These are phyloP conservation scores for Phymastichus coffea DNA, from an alignment of 1,140 invertebrate genomes.

Conservation along the genomic window DNA sequence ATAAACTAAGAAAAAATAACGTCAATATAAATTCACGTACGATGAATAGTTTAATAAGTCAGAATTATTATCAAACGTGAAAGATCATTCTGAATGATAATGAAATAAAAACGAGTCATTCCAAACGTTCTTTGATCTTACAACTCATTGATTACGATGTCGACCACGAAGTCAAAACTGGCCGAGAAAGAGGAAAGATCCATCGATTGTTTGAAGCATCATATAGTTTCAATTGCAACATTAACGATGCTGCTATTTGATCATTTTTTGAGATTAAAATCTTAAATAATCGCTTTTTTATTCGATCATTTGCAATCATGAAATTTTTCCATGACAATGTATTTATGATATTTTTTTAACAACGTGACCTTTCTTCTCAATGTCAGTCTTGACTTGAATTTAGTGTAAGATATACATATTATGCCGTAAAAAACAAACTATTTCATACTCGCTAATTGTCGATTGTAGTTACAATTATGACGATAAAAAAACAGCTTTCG, in stretches of 20 bases:
- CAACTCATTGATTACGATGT: slow-evolving; percentile 8
- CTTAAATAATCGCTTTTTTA: too few species aligned
- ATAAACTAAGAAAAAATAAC: slow-evolving; percentile 25
- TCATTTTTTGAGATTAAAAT: too few species aligned
- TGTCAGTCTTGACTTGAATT: slow-evolving; percentile 30
- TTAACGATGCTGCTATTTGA: too few species aligned
- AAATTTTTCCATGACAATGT: too few species aligned
- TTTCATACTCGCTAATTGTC: slow-evolving; percentile 37
- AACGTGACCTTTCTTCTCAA: slow-evolving; percentile 17
- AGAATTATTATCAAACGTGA: not conserved
- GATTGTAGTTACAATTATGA: slow-evolving; percentile 34
- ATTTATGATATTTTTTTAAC: too few species aligned
- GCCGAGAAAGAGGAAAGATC: slow-evolving; percentile 7
- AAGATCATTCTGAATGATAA: not conserved
- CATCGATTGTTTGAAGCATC: too few species aligned
- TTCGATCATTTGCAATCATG: too few species aligned
- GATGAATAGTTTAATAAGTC: not conserved
- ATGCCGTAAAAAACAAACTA: slow-evolving; percentile 32
- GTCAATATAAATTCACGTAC: slow-evolving; percentile 12
- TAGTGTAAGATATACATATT: slow-evolving; percentile 35
- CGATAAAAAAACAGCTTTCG: slow-evolving; percentile 22
- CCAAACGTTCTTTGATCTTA: not conserved
- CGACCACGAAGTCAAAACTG: slow-evolving; percentile 1
- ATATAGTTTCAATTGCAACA: too few species aligned
- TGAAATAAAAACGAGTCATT: not conserved